phyloP scores from a whole-genome alignment of 2,113 vertebrate species.

The Struthio camelus region DNA sequence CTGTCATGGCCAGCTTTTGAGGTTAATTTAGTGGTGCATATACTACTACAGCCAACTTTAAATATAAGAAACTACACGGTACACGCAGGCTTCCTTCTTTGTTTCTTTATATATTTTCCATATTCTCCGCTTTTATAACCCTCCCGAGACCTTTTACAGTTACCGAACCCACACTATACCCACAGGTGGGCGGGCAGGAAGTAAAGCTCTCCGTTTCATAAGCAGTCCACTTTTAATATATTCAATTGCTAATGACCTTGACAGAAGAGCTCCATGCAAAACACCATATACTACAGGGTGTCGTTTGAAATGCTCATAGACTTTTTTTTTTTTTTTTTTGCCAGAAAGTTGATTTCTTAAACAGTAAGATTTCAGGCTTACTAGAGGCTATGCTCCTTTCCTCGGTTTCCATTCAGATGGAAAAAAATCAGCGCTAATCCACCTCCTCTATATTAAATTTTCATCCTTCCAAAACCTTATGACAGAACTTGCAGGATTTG shows the following conservation, averaged over 20 bases:
- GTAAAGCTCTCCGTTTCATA: slow-evolving; percentile 63
- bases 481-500: not conserved
- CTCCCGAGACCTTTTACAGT: slow-evolving; percentile 49
- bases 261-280: slow-evolving; percentile 66
- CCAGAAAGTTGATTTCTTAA: slow-evolving; percentile 60
- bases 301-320: slow-evolving; percentile 52
- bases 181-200: slow-evolving; percentile 72
- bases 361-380: slow-evolving; percentile 39
- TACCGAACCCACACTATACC: slow-evolving; percentile 71
- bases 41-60: slow-evolving; percentile 51
- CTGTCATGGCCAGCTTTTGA: slow-evolving; percentile 83
- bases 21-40: slow-evolving; percentile 74
- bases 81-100: slow-evolving; percentile 52
- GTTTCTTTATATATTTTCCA: slow-evolving; percentile 72
- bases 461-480: not conserved
- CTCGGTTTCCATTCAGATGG: slow-evolving; percentile 24
- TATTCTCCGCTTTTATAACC: slow-evolving; percentile 73
- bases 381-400: not conserved
- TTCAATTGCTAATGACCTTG: slow-evolving; percentile 64
- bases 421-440: slow-evolving; percentile 5
- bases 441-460: not conserved
- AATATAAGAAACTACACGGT: slow-evolving; percentile 40
- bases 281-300: slow-evolving; percentile 49
- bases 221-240: slow-evolving; percentile 62
- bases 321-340: not conserved